Percentiles rank a stretch among this genome's conserved stretches.
These are phyloP conservation scores for Riparia riparia DNA, from an alignment of 2,113 vertebrate genomes.

Conservation along the genomic window DNA sequence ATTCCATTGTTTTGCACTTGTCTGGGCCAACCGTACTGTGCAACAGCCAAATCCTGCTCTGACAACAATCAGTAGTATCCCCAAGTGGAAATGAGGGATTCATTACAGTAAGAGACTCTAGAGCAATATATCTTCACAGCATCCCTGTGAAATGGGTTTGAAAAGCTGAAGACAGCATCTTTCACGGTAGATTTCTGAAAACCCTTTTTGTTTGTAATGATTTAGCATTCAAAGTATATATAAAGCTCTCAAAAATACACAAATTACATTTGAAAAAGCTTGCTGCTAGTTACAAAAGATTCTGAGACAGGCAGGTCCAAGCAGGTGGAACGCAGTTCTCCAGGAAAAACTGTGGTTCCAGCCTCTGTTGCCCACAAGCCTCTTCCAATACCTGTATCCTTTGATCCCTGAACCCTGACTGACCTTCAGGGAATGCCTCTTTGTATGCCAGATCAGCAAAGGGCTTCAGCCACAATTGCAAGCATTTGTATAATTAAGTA, in stretches of 20 bases:
- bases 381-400: rapidly evolving
- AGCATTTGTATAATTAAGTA: neutral
- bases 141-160: neutral
- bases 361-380: neutral
- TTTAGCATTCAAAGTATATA: neutral
- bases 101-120: neutral
- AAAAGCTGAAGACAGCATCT: neutral
- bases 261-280: neutral
- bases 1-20: neutral
- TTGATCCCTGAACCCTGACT: neutral
- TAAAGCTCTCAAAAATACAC: neutral
- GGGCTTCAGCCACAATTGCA: neutral
- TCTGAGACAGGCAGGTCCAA: neutral
- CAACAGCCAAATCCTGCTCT: neutral
- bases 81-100: neutral
- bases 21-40: neutral
- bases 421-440: neutral
- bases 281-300: neutral
- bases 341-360: neutral
- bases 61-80: neutral
- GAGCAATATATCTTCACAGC: neutral
- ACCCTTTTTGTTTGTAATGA: neutral
- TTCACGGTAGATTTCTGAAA: neutral
- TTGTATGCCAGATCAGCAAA: neutral
- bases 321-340: neutral